A percentile compares a stretch with the other conserved stretches of the same genome.
Evolutionary conservation across 2,797 vertebrate species (phyloP).

Genomic region (Loris lydekkerianus): DNA sequence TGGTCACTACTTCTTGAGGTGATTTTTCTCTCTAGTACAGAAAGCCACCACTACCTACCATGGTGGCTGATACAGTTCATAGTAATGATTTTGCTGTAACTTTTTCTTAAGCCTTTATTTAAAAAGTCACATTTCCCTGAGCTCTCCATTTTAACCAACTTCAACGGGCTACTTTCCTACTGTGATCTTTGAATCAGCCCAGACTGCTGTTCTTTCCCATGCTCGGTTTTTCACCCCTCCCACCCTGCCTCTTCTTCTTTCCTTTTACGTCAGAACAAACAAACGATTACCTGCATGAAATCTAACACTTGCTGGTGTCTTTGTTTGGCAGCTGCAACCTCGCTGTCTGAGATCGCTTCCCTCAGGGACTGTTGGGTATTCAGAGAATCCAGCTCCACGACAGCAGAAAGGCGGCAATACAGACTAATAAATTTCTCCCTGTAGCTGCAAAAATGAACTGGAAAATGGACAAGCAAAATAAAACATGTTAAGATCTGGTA

Average conservation of each 20-base stretch:
- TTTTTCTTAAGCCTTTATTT: conserved; percentile 61
- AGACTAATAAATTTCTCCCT: conserved; percentile 97
- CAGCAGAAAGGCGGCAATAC: conserved; percentile 97
- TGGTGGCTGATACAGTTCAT: background rate
- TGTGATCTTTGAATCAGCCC: background rate
- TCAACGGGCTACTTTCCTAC: background rate
- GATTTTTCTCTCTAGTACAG: background rate
- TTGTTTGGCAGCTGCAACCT: conserved; percentile 95
- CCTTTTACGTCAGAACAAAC: conserved; percentile 82
- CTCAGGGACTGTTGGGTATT: conserved; percentile 97
- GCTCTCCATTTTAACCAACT: background rate
- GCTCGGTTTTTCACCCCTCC: background rate
- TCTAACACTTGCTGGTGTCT: conserved; percentile 96
- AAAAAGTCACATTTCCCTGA: conserved; percentile 19
- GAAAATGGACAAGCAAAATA: conserved; percentile 88
- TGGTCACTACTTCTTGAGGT: background rate
- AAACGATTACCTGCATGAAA: conserved; percentile 95
- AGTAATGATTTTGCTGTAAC: background rate
- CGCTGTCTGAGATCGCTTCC: conserved; percentile 96
- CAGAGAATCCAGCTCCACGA: conserved; percentile 96
- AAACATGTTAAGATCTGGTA: conserved; percentile 85
- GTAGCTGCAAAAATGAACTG: conserved; percentile 98
- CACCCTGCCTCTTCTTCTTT: background rate
- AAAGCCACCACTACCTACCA: background rate
- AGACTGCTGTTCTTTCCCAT: background rate